Conservation (phyloP, 2,113 vertebrate genomes). For the Spheniscus mendiculus region DNA sequence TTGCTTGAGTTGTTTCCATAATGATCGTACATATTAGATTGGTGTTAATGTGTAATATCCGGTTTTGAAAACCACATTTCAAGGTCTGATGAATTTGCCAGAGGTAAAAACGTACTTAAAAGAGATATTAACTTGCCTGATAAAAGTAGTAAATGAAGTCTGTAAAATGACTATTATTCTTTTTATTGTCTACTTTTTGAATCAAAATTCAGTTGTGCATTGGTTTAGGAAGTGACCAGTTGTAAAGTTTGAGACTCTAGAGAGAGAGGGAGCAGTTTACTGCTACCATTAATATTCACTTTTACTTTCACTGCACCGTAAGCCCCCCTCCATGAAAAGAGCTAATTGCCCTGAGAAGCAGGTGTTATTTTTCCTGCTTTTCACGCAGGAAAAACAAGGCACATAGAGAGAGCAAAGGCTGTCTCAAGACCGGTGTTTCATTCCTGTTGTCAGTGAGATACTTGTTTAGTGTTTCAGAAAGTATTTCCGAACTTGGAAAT, state of each 20-base stretch:
- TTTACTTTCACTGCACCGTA: neutral
- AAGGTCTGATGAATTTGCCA: constrained; percentile 18
- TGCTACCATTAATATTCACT: neutral
- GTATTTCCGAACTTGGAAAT: neutral
- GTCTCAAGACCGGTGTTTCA: fast-evolving
- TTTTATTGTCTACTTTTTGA: neutral
- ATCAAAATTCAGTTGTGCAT: neutral
- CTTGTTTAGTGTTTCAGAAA: neutral
- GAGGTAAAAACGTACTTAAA: neutral
- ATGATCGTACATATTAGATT: neutral
- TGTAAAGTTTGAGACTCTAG: neutral
- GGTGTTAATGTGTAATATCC: constrained; percentile 31
- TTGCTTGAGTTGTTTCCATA: constrained; percentile 45
- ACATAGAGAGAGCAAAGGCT: neutral
- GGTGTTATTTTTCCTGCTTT: neutral
- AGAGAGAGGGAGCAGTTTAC: neutral
- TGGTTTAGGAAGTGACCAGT: neutral
- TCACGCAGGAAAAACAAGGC: neutral
- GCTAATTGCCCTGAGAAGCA: neutral
- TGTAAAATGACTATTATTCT: neutral
- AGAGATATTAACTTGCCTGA: neutral
- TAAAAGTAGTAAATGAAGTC: neutral
- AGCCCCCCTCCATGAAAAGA: neutral
- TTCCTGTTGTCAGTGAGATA: neutral
- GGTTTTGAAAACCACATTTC: constrained; percentile 41